Evolutionary conservation across 30 jellyfish, hydroid and myxozoan species (phyloP), one percentile per base, ranked within the genome.

Genomic region (Cassiopea xamachana): DNA sequence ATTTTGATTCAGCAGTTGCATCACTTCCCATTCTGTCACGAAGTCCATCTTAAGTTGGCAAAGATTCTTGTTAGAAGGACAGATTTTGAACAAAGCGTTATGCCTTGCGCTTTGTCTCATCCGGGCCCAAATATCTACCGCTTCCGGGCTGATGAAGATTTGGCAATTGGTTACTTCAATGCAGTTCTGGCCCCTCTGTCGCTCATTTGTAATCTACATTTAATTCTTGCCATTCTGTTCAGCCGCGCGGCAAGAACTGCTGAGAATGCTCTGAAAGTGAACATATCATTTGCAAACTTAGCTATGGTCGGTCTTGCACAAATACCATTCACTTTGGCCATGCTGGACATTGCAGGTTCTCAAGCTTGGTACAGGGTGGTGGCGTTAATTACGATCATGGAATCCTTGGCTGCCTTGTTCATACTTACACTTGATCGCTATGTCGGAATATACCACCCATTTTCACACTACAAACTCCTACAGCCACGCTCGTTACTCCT

Each of bases 361-460:
- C 61, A 49, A 80, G 19, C 12, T 3, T 61, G 79, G 84, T 46
- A 49, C 60, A 59, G 89, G 64, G 64, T 75, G 46, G 49, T 80
- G 1, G 75, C 64, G 6, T 18, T 7, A 64, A 80, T 39, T 16
- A 27, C 47, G 68, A 80, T 67, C 59, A 13, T 79, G 1, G 79
- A 19, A 8, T 59, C 79, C 16, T 60, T 80, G 2, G 68, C 70
- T 15, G 76, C 89, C 1, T 61, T 80, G 12, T 55, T 60, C 46
- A 45, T 62, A 1, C 47, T 47, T 1, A 68, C 76, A 61, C 60
- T 80, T 80, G 89, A 80, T 27, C 17, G 79, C 19, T 80, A 60
- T 15, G 43, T 80, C 55, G 79, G 80, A 1, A 47, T 80, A 12
- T 80, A 80, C 47, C 39, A 80, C 48, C 89, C 89, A n/a, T 80